A percentile compares a stretch with the other conserved stretches of the same genome.
phyloP scores from a whole-genome alignment of 1,140 invertebrate species.

The Caenorhabditis brenneri region DNA sequence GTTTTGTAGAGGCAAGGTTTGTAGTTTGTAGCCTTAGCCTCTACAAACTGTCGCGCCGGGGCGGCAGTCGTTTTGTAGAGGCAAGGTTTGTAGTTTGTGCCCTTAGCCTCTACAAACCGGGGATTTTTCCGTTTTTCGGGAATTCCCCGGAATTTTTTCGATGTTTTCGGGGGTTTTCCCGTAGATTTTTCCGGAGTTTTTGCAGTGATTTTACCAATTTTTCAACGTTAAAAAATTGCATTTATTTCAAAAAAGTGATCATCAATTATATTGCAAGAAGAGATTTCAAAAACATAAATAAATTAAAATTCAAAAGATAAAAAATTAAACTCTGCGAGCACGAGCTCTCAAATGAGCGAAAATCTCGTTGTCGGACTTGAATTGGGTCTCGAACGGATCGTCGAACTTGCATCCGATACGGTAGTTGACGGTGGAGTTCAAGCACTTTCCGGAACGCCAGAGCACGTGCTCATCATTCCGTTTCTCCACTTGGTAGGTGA shows the following conservation, averaged over 20 bases:
- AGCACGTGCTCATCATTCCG: constrained; percentile 59
- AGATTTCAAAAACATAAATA: background rate
- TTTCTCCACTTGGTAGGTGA: constrained; percentile 68
- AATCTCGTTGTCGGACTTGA: constrained; percentile 67
- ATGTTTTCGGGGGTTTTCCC: too few relatives aligned
- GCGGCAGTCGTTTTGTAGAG: too few relatives aligned
- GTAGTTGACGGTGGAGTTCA: constrained; percentile 67
- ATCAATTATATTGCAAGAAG: background rate
- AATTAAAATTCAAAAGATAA: background rate
- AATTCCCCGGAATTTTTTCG: too few relatives aligned
- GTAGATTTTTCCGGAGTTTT: too few relatives aligned
- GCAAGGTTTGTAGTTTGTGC: too few relatives aligned
- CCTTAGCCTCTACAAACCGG: too few relatives aligned
- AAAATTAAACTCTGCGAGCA: constrained; percentile 44
- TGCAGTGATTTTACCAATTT: too few relatives aligned
- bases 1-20: too few relatives aligned
- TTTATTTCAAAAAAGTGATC: background rate
- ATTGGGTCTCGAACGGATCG: constrained; percentile 70
- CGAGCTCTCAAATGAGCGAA: constrained; percentile 60
- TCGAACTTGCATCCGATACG: constrained; percentile 71
- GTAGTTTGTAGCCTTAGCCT: too few relatives aligned
- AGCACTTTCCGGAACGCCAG: constrained; percentile 69
- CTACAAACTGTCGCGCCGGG: too few relatives aligned
- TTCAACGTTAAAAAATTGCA: background rate
- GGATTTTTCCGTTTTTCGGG: too few relatives aligned